Evolutionary conservation across 1,140 invertebrate genomes (phyloP).

Genomic region (Papilio aristodemus): DNA sequence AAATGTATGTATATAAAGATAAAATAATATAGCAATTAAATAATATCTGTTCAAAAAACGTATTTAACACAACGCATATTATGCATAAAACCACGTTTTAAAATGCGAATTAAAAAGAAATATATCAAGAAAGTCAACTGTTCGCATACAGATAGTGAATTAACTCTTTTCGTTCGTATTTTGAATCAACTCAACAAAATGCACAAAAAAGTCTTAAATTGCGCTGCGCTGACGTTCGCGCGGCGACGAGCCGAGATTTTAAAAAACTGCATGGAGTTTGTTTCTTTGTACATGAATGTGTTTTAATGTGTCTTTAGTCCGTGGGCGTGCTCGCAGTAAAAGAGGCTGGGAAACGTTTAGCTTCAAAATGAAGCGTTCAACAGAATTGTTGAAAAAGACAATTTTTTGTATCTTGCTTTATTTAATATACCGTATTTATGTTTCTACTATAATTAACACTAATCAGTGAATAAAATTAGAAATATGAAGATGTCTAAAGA

Average conservation of each 20-base stretch:
- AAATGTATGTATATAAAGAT: no score
- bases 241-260: not conserved
- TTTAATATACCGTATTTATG: not conserved
- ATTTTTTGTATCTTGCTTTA: not conserved
- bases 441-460: not conserved
- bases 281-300: not conserved
- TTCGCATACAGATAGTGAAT: not conserved
- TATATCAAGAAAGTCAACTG: not conserved
- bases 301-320: not conserved
- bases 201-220: slow-evolving; percentile 9
- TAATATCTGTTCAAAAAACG: no score
- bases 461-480: no score
- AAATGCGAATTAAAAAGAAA: not conserved
- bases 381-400: not conserved
- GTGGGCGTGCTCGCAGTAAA: not conserved
- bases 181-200: slow-evolving; percentile 1
- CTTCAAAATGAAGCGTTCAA: not conserved
- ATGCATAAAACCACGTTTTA: not conserved
- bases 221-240: not conserved
- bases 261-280: not conserved
- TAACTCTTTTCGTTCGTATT: not conserved
- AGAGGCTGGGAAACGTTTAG: not conserved
- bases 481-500: no score
- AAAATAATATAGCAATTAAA: no score
- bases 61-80: no score